These are phyloP conservation scores for Meleagris gallopavo DNA, from an alignment of 2,113 vertebrate genomes.

Conservation along the genomic window DNA sequence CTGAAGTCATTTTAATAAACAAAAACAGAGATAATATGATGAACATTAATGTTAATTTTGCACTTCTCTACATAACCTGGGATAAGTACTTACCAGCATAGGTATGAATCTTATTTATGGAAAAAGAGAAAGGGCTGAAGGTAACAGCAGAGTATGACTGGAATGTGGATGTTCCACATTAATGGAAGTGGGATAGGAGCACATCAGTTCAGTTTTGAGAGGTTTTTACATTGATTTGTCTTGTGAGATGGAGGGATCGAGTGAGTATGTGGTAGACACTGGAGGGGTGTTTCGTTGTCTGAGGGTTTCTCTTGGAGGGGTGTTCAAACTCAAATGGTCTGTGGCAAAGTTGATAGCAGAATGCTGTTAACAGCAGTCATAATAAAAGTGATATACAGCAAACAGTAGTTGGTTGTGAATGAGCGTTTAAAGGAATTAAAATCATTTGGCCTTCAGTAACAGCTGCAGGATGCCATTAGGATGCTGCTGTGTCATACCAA, in stretches of 20 bases:
- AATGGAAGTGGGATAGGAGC: neutral
- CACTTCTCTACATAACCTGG: neutral
- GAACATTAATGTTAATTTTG: constrained; percentile 19
- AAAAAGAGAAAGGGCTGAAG: neutral
- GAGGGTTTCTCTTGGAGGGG: neutral
- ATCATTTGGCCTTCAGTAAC: neutral
- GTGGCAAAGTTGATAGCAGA: neutral
- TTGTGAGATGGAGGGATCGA: neutral
- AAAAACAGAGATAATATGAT: neutral
- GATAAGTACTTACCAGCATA: neutral
- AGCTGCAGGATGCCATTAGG: neutral
- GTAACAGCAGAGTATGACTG: neutral
- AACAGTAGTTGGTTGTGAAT: neutral
- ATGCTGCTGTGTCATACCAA: neutral
- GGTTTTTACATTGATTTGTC: neutral
- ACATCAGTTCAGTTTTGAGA: neutral
- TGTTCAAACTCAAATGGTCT: neutral
- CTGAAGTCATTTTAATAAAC: neutral
- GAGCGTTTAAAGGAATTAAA: neutral
- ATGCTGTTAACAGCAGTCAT: neutral
- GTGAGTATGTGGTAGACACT: rapidly evolving
- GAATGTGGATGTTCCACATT: neutral
- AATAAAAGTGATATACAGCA: neutral
- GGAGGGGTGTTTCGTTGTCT: neutral
- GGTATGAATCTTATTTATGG: neutral